phyloP scores from a whole-genome alignment of 2,113 vertebrate genomes.

The Scophthalmus maximus region DNA sequence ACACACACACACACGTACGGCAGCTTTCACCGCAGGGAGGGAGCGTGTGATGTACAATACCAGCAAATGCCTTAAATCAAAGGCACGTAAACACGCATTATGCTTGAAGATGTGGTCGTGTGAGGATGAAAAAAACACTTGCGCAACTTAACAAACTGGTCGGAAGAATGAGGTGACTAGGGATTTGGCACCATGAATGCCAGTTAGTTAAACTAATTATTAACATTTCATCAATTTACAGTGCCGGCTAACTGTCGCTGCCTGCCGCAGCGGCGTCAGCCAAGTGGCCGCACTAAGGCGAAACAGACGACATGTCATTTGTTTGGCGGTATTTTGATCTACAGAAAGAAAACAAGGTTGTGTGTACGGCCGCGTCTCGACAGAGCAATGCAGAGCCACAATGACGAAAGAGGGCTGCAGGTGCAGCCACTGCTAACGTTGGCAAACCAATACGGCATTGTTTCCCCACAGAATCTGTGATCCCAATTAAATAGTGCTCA shows the following conservation, averaged over 20 bases:
- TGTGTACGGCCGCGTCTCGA: neutral
- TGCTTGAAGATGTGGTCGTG: slow-evolving; percentile 20
- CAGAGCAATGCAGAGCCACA: neutral
- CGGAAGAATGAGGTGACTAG: slow-evolving; percentile 9
- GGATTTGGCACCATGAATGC: neutral
- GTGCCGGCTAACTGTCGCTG: neutral
- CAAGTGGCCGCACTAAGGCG: no score
- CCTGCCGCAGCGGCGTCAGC: no score
- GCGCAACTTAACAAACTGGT: slow-evolving; percentile 26
- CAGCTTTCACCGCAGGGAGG: slow-evolving; percentile 61
- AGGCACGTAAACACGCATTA: slow-evolving; percentile 47
- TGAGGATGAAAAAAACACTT: slow-evolving; percentile 36
- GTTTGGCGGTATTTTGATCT: neutral
- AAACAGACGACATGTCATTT: neutral
- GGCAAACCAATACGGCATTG: no score
- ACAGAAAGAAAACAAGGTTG: no score
- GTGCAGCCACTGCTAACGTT: no score
- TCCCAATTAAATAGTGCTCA: no score
- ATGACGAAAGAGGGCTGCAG: no score
- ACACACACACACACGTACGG: slow-evolving; percentile 20
- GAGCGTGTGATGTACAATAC: slow-evolving; percentile 55
- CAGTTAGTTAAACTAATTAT: neutral
- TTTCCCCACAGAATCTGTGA: no score
- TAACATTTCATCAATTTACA: neutral
- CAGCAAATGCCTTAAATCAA: slow-evolving; percentile 58